Percentiles rank a stretch among this genome's conserved stretches.
Conservation (phyloP, 2,797 vertebrate species). For the Helarctos malayanus region DNA sequence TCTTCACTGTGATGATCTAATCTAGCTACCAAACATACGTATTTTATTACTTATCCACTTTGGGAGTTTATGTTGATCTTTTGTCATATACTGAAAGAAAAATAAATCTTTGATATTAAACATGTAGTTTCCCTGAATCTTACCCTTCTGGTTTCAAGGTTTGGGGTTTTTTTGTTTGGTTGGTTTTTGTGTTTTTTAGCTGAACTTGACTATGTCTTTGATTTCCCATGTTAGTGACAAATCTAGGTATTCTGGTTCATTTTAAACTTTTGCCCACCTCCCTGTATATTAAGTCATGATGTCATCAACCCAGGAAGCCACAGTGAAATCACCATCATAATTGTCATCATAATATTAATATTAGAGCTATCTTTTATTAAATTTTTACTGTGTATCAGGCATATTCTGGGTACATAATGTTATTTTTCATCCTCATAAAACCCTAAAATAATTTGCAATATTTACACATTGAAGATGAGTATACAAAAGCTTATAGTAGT, state of each 20-base stretch:
- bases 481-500: neutral
- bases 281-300: neutral
- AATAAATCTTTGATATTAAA: constrained; percentile 35
- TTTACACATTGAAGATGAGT: constrained; percentile 23
- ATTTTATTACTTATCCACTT: neutral
- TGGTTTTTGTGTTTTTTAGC: neutral
- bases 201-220: constrained; percentile 4
- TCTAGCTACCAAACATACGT: neutral
- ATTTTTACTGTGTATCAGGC: neutral
- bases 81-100: neutral
- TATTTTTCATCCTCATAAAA: constrained; percentile 32
- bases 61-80: neutral
- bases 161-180: neutral
- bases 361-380: neutral
- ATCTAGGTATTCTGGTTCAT: neutral
- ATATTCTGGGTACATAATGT: neutral
- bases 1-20: neutral
- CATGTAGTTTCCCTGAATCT: constrained; percentile 42
- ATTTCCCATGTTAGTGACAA: neutral
- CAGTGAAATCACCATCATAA: neutral
- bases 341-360: neutral
- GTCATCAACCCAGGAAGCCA: neutral
- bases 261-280: neutral
- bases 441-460: neutral
- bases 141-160: neutral